These are phyloP conservation scores for Menidia beryllina DNA, from an alignment of 2,113 vertebrate species.

Conservation along the genomic window DNA sequence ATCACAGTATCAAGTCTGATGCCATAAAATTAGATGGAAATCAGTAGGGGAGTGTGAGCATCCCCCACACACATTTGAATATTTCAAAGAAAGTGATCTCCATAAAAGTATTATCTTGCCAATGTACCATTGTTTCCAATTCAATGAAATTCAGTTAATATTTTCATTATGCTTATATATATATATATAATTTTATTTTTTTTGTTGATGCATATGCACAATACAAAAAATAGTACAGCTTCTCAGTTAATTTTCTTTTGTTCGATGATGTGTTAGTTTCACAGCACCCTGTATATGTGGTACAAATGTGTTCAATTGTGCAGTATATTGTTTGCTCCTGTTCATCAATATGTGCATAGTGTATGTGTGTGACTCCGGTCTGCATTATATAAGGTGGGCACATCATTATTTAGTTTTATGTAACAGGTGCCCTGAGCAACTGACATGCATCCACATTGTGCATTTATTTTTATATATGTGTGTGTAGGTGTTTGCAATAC, in stretches of 20 bases:
- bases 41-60: too few species aligned
- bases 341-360: background rate
- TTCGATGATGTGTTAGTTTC: slow-evolving; percentile 3
- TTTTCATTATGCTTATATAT: slow-evolving; percentile 18
- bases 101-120: too few species aligned
- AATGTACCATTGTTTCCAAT: too few species aligned
- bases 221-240: too few species aligned
- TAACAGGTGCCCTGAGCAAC: slow-evolving; percentile 53
- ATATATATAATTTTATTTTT: background rate
- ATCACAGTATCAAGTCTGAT: too few species aligned
- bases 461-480: slow-evolving; percentile 38
- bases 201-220: background rate
- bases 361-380: slow-evolving; percentile 7
- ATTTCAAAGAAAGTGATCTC: too few species aligned
- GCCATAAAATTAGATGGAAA: too few species aligned
- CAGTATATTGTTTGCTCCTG: slow-evolving; percentile 6
- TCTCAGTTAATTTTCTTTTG: background rate
- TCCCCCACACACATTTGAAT: too few species aligned
- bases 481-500: slow-evolving; percentile 48
- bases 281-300: background rate
- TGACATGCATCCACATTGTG: slow-evolving; percentile 42
- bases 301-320: background rate
- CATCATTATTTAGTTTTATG: slow-evolving; percentile 62
- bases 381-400: slow-evolving; percentile 45
- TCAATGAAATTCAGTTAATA: too few species aligned